Base-by-base conservation (phyloP, 2,797 vertebrate genomes). In the Sebastes oblongus region DNA sequence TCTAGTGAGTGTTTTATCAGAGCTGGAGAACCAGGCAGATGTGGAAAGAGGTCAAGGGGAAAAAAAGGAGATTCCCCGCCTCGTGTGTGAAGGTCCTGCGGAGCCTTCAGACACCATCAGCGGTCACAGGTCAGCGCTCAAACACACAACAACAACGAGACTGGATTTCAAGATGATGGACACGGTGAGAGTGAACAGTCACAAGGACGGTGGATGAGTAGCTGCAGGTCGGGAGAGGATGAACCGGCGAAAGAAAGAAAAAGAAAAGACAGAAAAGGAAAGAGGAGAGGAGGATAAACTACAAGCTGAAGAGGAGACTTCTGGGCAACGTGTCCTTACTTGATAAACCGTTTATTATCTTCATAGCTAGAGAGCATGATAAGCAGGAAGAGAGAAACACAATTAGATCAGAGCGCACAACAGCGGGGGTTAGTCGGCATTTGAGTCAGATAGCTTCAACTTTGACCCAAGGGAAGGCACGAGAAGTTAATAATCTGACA, bases 321-420 rank as follows among this genome's bases (percentile, higher is more conserved):
- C 96, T 97, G 96, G 96, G 96, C 95, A 97, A 97, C 96, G 95
- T 96, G 96, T 96, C 97, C 98, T 99, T 99, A 99, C 98, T 99
- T 99, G 98, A 99, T 98, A 97, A 99, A 99, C 96, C 95, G 97
- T 97, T 99, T 99, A 99, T 99, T 99, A 99, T 99, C 98, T 98
- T 99, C 98, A 99, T 99, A 99, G 97, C 98, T 99, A 99, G 97
- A 98, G 96, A 98, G 97, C 97, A 96, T 97, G 98, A 98, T 96
- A 97, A 98, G 98, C 97, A 97, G 96, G 97, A 90, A 97, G 96
- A 99, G 97, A 99, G 96, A 99, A 97, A 98, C 96, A 98, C 97
- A 98, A 97, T 98, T 98, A 98, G 97, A 97, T 97, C 97, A 97
- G 92, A 93, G 86, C 84, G 90, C 89, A 94, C 78, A 88, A 91